Conservation (phyloP, 2,888 invertebrate species). For the Cordilura impudica region DNA sequence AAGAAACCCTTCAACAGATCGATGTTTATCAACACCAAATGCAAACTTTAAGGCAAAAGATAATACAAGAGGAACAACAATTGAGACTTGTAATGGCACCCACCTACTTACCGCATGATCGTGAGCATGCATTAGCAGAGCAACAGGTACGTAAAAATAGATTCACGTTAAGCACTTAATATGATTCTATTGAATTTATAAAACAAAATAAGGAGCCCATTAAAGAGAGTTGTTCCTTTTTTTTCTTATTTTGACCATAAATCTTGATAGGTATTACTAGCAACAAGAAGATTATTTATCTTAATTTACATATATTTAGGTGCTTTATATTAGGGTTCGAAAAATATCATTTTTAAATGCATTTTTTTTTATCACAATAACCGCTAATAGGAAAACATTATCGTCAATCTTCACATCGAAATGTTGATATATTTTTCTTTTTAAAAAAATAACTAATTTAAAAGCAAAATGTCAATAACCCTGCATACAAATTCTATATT, state of each 20-base stretch:
- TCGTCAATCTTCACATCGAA: neutral
- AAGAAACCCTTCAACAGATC: constrained; percentile 88
- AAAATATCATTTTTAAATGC: constrained; percentile 25
- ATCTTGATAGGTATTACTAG: neutral
- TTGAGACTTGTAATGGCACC: constrained; percentile 90
- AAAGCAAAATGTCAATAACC: constrained; percentile 22
- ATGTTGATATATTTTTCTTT: neutral
- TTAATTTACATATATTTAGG: neutral
- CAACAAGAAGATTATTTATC: no score
- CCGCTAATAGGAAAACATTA: neutral
- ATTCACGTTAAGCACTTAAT: constrained; percentile 18
- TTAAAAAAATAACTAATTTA: constrained; percentile 34
- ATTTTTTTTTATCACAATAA: constrained; percentile 26
- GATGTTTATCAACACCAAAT: constrained; percentile 93
- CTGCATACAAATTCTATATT: constrained; percentile 13
- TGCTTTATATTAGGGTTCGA: constrained; percentile 9
- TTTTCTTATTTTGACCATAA: no score
- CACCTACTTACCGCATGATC: constrained; percentile 89
- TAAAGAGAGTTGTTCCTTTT: constrained; percentile 20
- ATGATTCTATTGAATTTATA: constrained; percentile 1
- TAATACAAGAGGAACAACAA: constrained; percentile 92
- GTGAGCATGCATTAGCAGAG: constrained; percentile 88
- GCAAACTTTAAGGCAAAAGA: constrained; percentile 88
- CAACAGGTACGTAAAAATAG: constrained; percentile 86
- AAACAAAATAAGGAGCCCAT: constrained; percentile 35